These are phyloP conservation scores for Leucozona laternaria DNA, from an alignment of 2,888 invertebrate species.

Conservation along the genomic window DNA sequence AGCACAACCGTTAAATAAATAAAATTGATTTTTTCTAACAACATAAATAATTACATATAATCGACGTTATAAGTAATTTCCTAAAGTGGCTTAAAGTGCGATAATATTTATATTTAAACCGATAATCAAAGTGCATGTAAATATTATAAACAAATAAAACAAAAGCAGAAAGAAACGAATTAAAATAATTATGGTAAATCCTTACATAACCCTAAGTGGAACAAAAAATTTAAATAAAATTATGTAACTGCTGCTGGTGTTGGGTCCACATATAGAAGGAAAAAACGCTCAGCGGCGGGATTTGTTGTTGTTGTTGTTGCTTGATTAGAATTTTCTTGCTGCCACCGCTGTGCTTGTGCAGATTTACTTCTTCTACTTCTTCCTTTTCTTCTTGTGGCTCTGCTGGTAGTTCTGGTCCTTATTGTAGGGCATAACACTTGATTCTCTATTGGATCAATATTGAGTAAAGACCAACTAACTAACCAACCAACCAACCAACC, in stretches of 20 bases:
- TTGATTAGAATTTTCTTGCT: conserved; percentile 28
- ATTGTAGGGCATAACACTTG: conserved; percentile 38
- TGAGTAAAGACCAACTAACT: conserved; percentile 33
- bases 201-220: conserved; percentile 66
- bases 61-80: conserved; percentile 26
- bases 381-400: background rate
- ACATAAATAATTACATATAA: background rate
- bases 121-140: conserved; percentile 66
- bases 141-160: conserved; percentile 34
- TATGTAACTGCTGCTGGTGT: conserved; percentile 69
- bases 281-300: conserved; percentile 53
- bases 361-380: conserved; percentile 54
- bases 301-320: conserved; percentile 23
- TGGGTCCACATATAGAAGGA: conserved; percentile 51
- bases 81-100: conserved; percentile 68
- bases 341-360: conserved; percentile 38
- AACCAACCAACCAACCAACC: conserved; percentile 21
- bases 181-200: conserved; percentile 61
- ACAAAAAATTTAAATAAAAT: conserved; percentile 68
- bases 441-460: conserved; percentile 67
- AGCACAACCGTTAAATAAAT: conserved; percentile 20
- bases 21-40: conserved; percentile 56
- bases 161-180: conserved; percentile 7
- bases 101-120: conserved; percentile 5
- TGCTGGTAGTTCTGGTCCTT: conserved; percentile 5